Evolutionary conservation across 1,140 invertebrate genomes (phyloP).

Genomic region (Halyomorpha halys): DNA sequence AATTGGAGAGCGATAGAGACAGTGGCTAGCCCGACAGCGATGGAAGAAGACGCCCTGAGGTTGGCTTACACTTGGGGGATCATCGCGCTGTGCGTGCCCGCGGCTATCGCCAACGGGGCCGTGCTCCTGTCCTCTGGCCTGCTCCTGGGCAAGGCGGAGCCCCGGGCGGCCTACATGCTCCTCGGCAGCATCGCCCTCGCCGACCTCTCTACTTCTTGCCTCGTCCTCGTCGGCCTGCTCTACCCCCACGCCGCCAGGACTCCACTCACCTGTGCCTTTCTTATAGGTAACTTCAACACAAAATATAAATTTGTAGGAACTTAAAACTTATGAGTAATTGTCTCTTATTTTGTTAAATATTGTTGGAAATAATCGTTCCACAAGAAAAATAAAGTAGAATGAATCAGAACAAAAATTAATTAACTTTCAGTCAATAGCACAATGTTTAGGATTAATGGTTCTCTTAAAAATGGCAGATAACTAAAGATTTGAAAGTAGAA

Average conservation of each 20-base stretch:
- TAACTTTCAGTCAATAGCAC: too few relatives aligned
- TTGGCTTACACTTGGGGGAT: not conserved
- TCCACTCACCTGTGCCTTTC: not conserved
- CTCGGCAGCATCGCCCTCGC: constrained; percentile 13
- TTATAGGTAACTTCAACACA: not conserved
- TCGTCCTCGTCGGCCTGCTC: not conserved
- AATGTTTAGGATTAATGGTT: too few relatives aligned
- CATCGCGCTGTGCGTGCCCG: not conserved
- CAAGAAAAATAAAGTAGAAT: too few relatives aligned
- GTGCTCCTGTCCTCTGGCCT: constrained; percentile 6
- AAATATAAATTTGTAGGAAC: too few relatives aligned
- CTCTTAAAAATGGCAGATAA: too few relatives aligned
- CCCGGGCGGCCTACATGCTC: constrained; percentile 12
- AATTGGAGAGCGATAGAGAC: too few relatives aligned
- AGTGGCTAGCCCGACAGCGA: not conserved
- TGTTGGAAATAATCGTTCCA: too few relatives aligned
- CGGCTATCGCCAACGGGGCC: not conserved
- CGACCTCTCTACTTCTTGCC: not conserved
- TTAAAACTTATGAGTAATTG: too few relatives aligned
- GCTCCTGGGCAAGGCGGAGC: not conserved
- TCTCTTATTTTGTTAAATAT: too few relatives aligned
- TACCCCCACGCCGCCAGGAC: not conserved
- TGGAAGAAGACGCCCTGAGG: not conserved
- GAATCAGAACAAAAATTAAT: too few relatives aligned
- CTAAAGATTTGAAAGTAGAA: too few relatives aligned